Percentiles rank a stretch among this genome's conserved stretches.
phyloP scores from a whole-genome alignment of 37 sponge, comb jelly and placozoan species.

The Cliona cf. orientalis region DNA sequence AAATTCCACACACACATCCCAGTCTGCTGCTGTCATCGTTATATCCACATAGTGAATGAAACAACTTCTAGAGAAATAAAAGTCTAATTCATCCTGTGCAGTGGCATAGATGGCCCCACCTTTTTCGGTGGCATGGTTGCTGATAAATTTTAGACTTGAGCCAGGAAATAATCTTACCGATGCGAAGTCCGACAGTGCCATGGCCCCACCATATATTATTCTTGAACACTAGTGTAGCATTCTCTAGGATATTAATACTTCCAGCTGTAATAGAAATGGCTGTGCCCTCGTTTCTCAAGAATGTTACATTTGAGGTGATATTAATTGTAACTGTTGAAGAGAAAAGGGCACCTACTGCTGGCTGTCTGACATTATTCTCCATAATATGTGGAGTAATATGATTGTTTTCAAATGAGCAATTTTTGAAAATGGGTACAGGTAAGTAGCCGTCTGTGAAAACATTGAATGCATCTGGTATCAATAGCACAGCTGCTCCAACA shows the following conservation, averaged over 20 bases:
- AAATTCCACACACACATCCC: conserved; percentile 7
- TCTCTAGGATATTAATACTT: not conserved
- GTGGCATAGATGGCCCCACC: conserved; percentile 37
- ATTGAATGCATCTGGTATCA: conserved; percentile 19
- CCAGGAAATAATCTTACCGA: not conserved
- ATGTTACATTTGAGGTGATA: not conserved
- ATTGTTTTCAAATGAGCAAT: conserved; percentile 10
- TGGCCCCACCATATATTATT: conserved; percentile 20
- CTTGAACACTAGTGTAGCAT: not conserved
- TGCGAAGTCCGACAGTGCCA: conserved; percentile 16
- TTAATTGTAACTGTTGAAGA: not conserved
- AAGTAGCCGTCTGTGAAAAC: conserved; percentile 11
- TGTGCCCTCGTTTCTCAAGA: conserved; percentile 12
- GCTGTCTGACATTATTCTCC: not conserved
- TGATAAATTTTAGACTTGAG: conserved; percentile 5
- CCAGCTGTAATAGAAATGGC: conserved; percentile 1
- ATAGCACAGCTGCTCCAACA: conserved; percentile 22
- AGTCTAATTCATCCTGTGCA: not conserved
- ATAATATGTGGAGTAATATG: not conserved
- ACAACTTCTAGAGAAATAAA: not conserved
- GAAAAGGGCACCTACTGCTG: not conserved
- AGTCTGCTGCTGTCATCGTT: not conserved
- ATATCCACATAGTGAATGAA: conserved; percentile 3
- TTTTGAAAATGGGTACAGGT: conserved; percentile 6
- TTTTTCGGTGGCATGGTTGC: conserved; percentile 22